Evolutionary conservation across 1,140 invertebrate species (phyloP).

Genomic region (Papilio helenus): DNA sequence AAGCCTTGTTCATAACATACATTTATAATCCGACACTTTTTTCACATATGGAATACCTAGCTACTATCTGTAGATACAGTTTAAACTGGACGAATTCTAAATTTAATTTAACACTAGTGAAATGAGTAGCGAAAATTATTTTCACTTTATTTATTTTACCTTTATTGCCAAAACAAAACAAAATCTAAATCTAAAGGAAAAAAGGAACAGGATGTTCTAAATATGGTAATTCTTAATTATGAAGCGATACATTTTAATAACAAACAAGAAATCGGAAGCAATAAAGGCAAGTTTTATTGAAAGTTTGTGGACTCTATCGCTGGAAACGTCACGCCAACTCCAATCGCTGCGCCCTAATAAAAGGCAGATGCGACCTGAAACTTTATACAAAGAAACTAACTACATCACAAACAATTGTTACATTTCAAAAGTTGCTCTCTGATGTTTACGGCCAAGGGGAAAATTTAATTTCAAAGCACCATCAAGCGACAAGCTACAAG

Average conservation of each 20-base stretch:
- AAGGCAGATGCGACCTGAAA: slow-evolving; percentile 39
- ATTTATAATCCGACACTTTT: slow-evolving; percentile 47
- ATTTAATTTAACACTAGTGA: too few species aligned
- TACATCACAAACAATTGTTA: slow-evolving; percentile 41
- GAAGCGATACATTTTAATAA: slow-evolving; percentile 34
- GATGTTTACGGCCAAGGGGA: slow-evolving; percentile 22
- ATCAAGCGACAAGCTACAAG: slow-evolving; percentile 19
- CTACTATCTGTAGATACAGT: neutral
- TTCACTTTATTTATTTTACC: too few species aligned
- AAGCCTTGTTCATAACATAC: slow-evolving; percentile 28
- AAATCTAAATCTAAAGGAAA: too few species aligned
- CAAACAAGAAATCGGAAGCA: slow-evolving; percentile 41
- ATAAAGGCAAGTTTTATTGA: slow-evolving; percentile 41
- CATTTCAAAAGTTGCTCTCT: slow-evolving; percentile 34
- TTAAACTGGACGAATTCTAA: neutral
- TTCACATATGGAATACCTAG: slow-evolving; percentile 39
- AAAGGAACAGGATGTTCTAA: neutral
- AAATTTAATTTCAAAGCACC: slow-evolving; percentile 34
- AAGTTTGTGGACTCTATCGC: slow-evolving; percentile 42
- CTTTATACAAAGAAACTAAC: slow-evolving; percentile 40
- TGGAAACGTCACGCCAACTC: slow-evolving; percentile 31
- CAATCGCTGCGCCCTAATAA: slow-evolving; percentile 38
- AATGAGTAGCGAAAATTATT: too few species aligned
- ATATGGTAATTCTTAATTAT: neutral
- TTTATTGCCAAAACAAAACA: too few species aligned